Percentiles rank a stretch among this genome's conserved stretches.
Conservation (phyloP, 1,140 invertebrate genomes). For the Lethrus apterus region DNA sequence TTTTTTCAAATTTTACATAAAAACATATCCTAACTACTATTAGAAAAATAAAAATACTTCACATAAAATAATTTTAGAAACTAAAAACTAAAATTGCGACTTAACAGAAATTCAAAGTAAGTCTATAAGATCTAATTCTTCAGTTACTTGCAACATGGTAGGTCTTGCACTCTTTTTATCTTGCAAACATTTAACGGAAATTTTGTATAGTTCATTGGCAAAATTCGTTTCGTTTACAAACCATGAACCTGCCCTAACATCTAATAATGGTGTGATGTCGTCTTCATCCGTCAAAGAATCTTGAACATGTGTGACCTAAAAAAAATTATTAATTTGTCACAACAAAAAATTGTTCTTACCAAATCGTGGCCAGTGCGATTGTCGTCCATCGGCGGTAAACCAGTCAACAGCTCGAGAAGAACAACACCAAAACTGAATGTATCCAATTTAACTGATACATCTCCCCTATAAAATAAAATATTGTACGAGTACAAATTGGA, state of each 20-base stretch:
- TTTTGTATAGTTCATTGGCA: constrained; percentile 33
- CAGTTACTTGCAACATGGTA: constrained; percentile 21
- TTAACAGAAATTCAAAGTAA: too few species aligned
- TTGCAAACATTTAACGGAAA: constrained; percentile 38
- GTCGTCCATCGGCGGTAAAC: constrained; percentile 53
- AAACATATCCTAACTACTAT: too few species aligned
- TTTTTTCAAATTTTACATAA: too few species aligned
- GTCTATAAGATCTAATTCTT: constrained; percentile 15
- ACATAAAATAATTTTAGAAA: too few species aligned
- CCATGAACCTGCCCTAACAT: constrained; percentile 33
- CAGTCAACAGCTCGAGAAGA: constrained; percentile 62
- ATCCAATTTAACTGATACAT: constrained; percentile 66
- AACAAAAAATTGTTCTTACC: constrained; percentile 29
- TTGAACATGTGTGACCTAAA: constrained; percentile 33
- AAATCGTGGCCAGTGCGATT: constrained; percentile 46
- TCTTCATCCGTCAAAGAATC: constrained; percentile 35
- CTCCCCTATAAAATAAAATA: constrained; percentile 44
- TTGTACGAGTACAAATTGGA: constrained; percentile 2
- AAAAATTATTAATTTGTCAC: too few species aligned
- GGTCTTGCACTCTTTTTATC: constrained; percentile 42
- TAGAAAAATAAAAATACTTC: too few species aligned
- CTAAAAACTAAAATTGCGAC: too few species aligned
- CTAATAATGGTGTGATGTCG: constrained; percentile 28
- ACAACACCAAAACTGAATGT: constrained; percentile 73
- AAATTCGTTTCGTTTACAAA: constrained; percentile 26